phyloP scores from a whole-genome alignment of 2,113 vertebrate genomes.

The Setophaga coronata region DNA sequence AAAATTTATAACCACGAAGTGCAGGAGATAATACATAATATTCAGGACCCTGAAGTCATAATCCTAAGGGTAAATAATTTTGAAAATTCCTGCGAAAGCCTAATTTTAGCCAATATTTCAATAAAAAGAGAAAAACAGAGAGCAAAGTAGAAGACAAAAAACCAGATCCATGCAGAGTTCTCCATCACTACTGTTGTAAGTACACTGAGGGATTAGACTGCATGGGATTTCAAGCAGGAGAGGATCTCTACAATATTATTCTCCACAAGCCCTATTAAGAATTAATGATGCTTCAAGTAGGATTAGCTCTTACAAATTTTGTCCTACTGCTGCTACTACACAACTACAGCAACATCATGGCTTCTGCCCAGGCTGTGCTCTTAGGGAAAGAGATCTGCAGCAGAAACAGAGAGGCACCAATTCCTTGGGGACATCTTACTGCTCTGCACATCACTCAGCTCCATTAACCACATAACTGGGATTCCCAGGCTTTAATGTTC shows the following conservation, averaged over 20 bases:
- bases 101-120: background rate
- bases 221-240: background rate
- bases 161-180: background rate
- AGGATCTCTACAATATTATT: background rate
- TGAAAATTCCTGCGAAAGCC: background rate
- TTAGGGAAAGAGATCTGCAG: background rate
- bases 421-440: background rate
- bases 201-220: background rate
- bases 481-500: background rate
- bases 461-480: background rate
- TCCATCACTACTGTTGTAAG: background rate
- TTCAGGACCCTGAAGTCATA: background rate
- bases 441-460: background rate
- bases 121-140: background rate
- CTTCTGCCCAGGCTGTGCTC: background rate
- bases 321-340: background rate
- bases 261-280: background rate
- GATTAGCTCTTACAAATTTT: background rate
- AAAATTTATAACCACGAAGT: background rate
- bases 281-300: background rate
- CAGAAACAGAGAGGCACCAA: background rate
- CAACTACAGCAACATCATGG: rapidly evolving
- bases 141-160: background rate
- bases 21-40: background rate
- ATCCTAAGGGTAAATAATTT: background rate